These are phyloP conservation scores for Nematostella vectensis DNA, from an alignment of 92 coral and sea anemone genomes.

Conservation along the genomic window DNA sequence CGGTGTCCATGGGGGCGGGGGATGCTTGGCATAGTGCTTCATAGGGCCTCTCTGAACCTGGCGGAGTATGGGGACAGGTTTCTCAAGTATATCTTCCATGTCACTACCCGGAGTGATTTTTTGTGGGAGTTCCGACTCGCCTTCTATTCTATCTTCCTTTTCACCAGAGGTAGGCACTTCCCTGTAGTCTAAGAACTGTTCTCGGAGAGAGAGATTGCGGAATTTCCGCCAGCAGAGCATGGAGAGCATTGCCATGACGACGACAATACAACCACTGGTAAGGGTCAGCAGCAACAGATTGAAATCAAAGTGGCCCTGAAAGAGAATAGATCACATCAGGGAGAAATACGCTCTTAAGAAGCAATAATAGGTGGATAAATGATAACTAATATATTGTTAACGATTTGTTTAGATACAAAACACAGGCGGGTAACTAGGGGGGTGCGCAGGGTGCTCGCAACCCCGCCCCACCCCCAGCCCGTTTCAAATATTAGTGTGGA, in stretches of 20 bases:
- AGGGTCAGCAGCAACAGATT: constrained; percentile 49
- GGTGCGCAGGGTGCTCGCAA: no score
- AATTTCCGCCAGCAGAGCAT: constrained; percentile 79
- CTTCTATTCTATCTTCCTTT: constrained; percentile 25
- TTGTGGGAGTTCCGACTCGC: constrained; percentile 5
- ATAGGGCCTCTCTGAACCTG: constrained; percentile 35
- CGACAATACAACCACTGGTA: constrained; percentile 31
- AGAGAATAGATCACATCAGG: background rate
- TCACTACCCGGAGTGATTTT: constrained; percentile 38
- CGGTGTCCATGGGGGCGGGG: constrained; percentile 89
- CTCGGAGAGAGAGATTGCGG: constrained; percentile 64
- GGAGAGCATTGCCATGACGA: constrained; percentile 59
- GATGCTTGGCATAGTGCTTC: constrained; percentile 28
- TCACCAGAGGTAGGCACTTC: constrained; percentile 65
- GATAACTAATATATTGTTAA: no score
- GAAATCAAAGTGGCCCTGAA: no score
- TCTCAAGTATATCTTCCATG: constrained; percentile 19
- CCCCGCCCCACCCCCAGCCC: no score
- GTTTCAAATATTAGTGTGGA: no score
- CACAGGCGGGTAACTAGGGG: no score
- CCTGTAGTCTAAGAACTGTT: constrained; percentile 81
- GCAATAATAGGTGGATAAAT: no score
- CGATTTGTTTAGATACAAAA: no score
- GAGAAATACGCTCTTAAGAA: background rate
- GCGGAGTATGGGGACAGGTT: constrained; percentile 24